Conservation (phyloP, 2,113 vertebrate species). For the Catharus bicknelli region DNA sequence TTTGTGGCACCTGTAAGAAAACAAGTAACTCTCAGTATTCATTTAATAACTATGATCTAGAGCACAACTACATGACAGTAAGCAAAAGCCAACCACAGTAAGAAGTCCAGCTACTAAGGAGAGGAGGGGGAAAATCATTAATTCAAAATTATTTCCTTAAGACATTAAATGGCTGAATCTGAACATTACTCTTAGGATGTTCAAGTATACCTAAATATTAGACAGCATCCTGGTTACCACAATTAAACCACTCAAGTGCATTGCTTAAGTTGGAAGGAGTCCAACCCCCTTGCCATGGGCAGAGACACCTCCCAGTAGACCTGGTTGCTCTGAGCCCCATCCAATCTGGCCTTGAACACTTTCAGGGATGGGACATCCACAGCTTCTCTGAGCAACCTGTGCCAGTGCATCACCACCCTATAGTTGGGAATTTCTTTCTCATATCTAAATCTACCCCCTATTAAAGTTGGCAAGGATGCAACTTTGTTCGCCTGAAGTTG, state of each 20-base stretch:
- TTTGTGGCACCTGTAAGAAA: slow-evolving; percentile 87
- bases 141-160: not conserved
- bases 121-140: rapidly evolving
- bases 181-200: not conserved
- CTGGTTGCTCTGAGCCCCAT: not conserved
- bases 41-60: not conserved
- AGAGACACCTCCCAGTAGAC: not conserved
- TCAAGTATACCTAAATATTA: not conserved
- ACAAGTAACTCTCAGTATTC: slow-evolving; percentile 32
- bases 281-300: not conserved
- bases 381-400: not conserved
- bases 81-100: not conserved
- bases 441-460: not conserved
- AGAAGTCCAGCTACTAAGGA: not conserved
- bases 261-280: not conserved
- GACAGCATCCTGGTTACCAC: not conserved
- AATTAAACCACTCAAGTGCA: not conserved
- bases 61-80: not conserved
- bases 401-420: not conserved
- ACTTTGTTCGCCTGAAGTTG: not conserved
- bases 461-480: not conserved
- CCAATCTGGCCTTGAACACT: not conserved
- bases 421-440: not conserved
- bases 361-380: not conserved
- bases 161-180: not conserved